Base-by-base conservation (phyloP, 2,113 vertebrate genomes). In the Etia nguti region DNA sequence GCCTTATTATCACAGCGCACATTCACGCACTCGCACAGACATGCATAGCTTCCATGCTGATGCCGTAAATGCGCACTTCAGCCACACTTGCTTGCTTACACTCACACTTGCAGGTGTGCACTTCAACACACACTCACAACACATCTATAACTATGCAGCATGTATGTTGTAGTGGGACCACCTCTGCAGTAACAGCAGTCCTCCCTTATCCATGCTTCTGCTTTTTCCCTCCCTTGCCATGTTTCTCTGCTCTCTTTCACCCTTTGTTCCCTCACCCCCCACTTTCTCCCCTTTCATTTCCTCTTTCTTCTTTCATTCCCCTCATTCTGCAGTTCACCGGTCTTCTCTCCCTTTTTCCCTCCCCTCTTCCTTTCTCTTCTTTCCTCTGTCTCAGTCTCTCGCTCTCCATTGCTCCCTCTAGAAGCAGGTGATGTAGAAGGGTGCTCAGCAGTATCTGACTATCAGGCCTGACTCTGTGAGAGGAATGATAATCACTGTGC, bases 371-470 rank as follows among this genome's bases (percentile, higher is more conserved):
- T 60, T 54, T 84, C 48, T 81, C 83, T 81, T 50, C 55, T 43
- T 48, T 54, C 84, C 65, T 70, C 85, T 73, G 62, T 75, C 86
- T 85, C 83, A 34, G 6, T 79, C 87, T 82, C 84, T 89, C 62
- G 82, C 89, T 87, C 92, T 88, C 88, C 80, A 77, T 68, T 90
- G 91, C 93, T 93, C 91, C 85, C 92, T 90, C 87, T 84, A 94
- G 90, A 92, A 95, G 95, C 94, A 96, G 95, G 95, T 96, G 94
- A 95, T 94, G 93, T 93, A 95, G 95, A 93, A 93, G 91, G 94
- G 93, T 94, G 93, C 94, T 94, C 94, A 96, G 94, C 94, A 96
- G 93, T 96, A 96, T 96, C 95, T 96, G 95, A 96, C 95, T 96
- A 96, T 96, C 94, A 92, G 94, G 95, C 94, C 94, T 92, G 94